Conservation (phyloP, 2,797 vertebrate genomes). For the Tokudaia muenninki region DNA sequence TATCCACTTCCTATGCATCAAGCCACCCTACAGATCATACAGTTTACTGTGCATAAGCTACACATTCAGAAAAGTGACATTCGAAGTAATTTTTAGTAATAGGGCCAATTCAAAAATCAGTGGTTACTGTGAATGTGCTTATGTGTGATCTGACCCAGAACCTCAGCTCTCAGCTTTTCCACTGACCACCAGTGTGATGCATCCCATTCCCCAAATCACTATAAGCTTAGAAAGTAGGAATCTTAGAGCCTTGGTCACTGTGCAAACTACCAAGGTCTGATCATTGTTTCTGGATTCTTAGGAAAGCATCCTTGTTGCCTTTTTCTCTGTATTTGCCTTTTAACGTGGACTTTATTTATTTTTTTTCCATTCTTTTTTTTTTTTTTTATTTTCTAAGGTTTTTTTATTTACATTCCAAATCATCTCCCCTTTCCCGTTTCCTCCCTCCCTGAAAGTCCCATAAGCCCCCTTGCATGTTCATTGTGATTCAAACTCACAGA, state of each 20-base stretch:
- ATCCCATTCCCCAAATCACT: not conserved
- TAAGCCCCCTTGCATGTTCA: not conserved
- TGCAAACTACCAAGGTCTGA: not conserved
- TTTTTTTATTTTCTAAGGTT: too few relatives aligned
- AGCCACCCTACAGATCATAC: not conserved
- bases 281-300: not conserved
- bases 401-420: too few relatives aligned
- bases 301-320: not conserved
- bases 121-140: not conserved
- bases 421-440: too few relatives aligned
- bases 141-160: not conserved
- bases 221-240: not conserved
- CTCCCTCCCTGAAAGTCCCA: too few relatives aligned
- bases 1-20: not conserved
- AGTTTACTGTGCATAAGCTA: not conserved
- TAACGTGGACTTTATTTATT: not conserved
- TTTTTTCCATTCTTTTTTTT: too few relatives aligned
- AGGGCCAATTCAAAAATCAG: conserved; percentile 2
- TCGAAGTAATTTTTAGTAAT: not conserved
- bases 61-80: not conserved
- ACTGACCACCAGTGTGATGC: not conserved
- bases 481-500: conserved; percentile 11
- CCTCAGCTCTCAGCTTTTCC: not conserved
- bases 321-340: conserved; percentile 37
- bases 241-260: not conserved